Percentiles rank a stretch among this genome's conserved stretches.
Evolutionary conservation across 2,888 invertebrate genomes (phyloP).

Genomic region (Hyles lineata): DNA sequence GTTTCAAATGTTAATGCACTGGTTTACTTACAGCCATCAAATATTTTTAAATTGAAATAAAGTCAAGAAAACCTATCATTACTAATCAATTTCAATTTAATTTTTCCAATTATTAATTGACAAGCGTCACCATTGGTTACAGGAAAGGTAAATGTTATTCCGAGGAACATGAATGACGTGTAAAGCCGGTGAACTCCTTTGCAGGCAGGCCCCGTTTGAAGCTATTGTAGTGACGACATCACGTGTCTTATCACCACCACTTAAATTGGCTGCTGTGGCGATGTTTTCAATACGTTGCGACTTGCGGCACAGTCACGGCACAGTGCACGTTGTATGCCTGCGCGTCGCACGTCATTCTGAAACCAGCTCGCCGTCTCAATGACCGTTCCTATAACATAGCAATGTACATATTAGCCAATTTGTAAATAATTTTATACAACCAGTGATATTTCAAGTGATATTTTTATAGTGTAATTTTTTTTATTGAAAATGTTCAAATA

Average conservation of each 20-base stretch:
- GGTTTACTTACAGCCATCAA: no score
- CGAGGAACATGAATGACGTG: background rate
- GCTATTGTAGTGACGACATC: constrained; percentile 36
- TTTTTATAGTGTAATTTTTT: constrained; percentile 36
- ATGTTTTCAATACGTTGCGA: constrained; percentile 31
- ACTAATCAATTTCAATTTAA: background rate
- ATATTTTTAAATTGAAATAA: no score
- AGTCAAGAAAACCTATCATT: background rate
- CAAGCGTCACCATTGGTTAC: background rate
- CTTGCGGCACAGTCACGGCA: constrained; percentile 31
- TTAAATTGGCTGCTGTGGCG: constrained; percentile 36
- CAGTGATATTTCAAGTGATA: constrained; percentile 39
- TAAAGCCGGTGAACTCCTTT: background rate
- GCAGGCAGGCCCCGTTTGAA: constrained; percentile 12
- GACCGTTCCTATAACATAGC: constrained; percentile 27
- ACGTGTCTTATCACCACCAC: constrained; percentile 40
- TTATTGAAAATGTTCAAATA: constrained; percentile 37
- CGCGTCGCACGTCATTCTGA: constrained; percentile 41
- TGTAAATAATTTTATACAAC: constrained; percentile 24
- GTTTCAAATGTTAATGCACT: no score
- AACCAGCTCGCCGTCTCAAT: constrained; percentile 21
- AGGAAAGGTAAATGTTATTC: background rate
- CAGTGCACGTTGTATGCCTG: constrained; percentile 36
- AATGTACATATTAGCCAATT: constrained; percentile 36
- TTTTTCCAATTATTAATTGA: background rate